These are phyloP conservation scores for Drosophila demipolita DNA, from an alignment of 2,888 invertebrate species.

Conservation along the genomic window DNA sequence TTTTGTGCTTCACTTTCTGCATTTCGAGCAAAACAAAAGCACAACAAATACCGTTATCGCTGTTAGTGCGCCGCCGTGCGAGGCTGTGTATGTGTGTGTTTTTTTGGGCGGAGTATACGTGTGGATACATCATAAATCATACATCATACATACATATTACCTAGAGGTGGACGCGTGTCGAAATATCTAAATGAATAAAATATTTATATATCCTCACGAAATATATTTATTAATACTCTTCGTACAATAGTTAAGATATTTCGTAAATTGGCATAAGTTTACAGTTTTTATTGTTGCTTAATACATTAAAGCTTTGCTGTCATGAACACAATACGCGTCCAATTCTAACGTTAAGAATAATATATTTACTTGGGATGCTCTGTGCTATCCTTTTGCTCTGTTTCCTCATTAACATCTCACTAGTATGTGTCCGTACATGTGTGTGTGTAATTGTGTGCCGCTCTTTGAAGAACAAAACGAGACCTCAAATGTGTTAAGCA, in stretches of 20 bases:
- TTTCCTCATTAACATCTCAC: constrained; percentile 37
- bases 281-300: not conserved
- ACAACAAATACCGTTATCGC: constrained; percentile 55
- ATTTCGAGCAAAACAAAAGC: constrained; percentile 61
- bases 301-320: not conserved
- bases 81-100: constrained; percentile 12
- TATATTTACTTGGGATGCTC: constrained; percentile 21
- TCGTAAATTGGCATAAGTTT: not conserved
- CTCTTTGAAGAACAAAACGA: constrained; percentile 26
- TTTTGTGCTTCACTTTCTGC: constrained; percentile 44
- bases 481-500: constrained; percentile 33
- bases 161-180: constrained; percentile 6
- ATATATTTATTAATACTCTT: not conserved
- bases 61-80: constrained; percentile 31
- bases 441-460: constrained; percentile 11
- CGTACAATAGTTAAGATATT: not conserved
- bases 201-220: not conserved
- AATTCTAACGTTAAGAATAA: constrained; percentile 8
- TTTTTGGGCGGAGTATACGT: constrained; percentile 47
- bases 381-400: constrained; percentile 44
- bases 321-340: not conserved
- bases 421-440: constrained; percentile 2
- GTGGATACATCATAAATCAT: constrained; percentile 10
- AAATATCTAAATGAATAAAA: not conserved
- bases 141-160: not conserved